Conservation (phyloP, 2,113 vertebrate genomes). For the Spermophilus dauricus region DNA sequence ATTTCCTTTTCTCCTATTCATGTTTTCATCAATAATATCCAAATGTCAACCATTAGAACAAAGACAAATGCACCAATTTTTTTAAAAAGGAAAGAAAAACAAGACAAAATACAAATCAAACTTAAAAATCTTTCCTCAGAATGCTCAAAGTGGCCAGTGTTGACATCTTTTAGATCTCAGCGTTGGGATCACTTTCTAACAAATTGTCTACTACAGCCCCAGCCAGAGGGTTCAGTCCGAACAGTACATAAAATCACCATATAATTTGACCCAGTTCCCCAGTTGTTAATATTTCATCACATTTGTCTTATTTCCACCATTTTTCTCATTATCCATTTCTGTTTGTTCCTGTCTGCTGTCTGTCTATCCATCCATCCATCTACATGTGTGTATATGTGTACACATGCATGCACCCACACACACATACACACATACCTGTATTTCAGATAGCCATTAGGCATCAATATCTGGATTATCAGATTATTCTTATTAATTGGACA, state of each 20-base stretch:
- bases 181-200: neutral
- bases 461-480: neutral
- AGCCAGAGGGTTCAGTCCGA: neutral
- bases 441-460: neutral
- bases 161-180: neutral
- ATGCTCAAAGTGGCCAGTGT: neutral
- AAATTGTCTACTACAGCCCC: neutral
- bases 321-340: neutral
- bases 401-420: too few species aligned
- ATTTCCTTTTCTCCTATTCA: constrained; percentile 1
- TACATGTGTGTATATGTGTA: too few species aligned
- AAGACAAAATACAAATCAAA: neutral
- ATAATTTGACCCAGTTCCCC: neutral
- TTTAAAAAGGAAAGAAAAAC: neutral
- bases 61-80: neutral
- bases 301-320: neutral
- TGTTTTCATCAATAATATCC: neutral
- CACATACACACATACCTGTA: too few species aligned
- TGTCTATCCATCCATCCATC: too few species aligned
- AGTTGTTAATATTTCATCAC: neutral
- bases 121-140: neutral
- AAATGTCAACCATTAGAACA: neutral
- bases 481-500: neutral
- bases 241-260: neutral
- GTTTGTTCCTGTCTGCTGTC: neutral